Percentiles rank a stretch among this genome's conserved stretches.
Conservation (phyloP, 2,888 invertebrate genomes). For the Cylloceria caligata region DNA sequence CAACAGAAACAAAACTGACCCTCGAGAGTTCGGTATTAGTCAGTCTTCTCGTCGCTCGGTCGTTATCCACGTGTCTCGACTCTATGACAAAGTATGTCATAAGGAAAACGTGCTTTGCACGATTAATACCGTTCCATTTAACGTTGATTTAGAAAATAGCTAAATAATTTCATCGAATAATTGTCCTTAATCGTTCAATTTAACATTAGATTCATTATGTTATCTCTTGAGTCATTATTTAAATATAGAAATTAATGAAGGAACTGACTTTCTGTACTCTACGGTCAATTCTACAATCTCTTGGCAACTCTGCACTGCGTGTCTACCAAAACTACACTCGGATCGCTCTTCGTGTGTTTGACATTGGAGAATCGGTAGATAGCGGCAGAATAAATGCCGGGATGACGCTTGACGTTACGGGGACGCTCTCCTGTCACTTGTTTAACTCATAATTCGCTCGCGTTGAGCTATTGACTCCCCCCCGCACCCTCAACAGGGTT, state of each 20-base stretch:
- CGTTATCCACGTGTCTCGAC: conserved; percentile 44
- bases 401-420: conserved; percentile 1
- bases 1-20: conserved; percentile 44
- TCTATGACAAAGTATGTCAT: conserved; percentile 16
- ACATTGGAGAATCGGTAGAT: conserved; percentile 30
- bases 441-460: conserved; percentile 46
- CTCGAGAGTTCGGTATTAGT: conserved; percentile 50
- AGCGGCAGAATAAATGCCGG: conserved; percentile 30
- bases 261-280: background rate
- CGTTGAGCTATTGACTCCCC: conserved; percentile 51
- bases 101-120: conserved; percentile 26
- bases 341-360: conserved; percentile 24
- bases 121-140: background rate
- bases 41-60: conserved; percentile 35
- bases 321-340: background rate
- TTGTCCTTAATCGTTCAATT: background rate
- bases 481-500: conserved; percentile 52
- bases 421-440: conserved; percentile 38
- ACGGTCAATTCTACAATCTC: background rate
- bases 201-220: background rate
- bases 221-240: background rate
- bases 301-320: background rate
- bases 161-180: background rate
- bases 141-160: background rate
- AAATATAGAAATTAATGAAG: background rate